These are phyloP conservation scores for Peromyscus nudipes DNA, from an alignment of 2,797 vertebrate genomes.

Conservation along the genomic window DNA sequence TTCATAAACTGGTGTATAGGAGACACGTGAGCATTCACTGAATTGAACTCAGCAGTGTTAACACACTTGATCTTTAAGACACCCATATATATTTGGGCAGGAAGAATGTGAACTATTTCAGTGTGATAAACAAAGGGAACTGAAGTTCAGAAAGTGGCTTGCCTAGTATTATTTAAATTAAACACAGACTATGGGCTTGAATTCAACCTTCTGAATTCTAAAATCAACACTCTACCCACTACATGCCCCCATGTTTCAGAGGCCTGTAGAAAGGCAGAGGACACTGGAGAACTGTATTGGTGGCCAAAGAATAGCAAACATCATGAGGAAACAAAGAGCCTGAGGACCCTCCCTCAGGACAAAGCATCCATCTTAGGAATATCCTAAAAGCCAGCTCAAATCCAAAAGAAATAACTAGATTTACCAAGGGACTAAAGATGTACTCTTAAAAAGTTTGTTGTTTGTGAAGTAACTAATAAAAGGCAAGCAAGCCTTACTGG, in stretches of 20 bases:
- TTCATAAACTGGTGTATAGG: slow-evolving; percentile 10
- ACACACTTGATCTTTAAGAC: slow-evolving; percentile 13
- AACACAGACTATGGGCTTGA: background rate
- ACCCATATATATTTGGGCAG: background rate
- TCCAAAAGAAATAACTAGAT: slow-evolving; percentile 53
- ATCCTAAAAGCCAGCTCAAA: slow-evolving; percentile 32
- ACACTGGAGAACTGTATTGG: background rate
- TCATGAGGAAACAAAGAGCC: background rate
- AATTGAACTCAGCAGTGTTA: slow-evolving; percentile 1
- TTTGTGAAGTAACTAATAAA: background rate
- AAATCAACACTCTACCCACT: slow-evolving; percentile 8
- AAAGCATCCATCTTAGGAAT: slow-evolving; percentile 7
- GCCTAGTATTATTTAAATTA: background rate
- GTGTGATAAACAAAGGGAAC: slow-evolving; percentile 58
- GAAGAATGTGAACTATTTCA: slow-evolving; percentile 28
- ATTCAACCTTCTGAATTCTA: slow-evolving; percentile 38
- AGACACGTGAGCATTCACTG: slow-evolving; percentile 32
- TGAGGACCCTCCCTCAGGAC: background rate
- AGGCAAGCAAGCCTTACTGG: slow-evolving; percentile 27
- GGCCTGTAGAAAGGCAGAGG: background rate
- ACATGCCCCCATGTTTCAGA: background rate
- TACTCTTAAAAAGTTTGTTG: slow-evolving; percentile 17
- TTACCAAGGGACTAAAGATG: slow-evolving; percentile 55
- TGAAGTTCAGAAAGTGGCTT: background rate
- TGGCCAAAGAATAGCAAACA: slow-evolving; percentile 10